These are phyloP conservation scores for Enteromius mattozi DNA, from an alignment of 2,797 vertebrate genomes.

Conservation along the genomic window DNA sequence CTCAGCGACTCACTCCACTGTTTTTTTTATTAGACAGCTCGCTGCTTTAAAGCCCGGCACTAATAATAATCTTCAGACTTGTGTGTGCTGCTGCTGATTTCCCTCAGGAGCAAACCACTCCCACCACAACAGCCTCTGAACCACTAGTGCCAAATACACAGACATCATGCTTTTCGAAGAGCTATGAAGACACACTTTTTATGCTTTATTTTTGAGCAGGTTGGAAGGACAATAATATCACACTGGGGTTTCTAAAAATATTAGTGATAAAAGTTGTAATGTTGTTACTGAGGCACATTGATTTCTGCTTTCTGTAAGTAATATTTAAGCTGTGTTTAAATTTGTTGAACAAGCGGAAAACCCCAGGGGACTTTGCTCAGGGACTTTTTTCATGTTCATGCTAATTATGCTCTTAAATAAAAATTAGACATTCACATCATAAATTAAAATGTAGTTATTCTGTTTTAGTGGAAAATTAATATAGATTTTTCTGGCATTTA, in stretches of 20 bases:
- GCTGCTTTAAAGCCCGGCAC: conserved; percentile 25
- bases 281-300: background rate
- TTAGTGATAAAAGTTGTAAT: background rate
- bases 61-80: conserved; percentile 28
- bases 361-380: conserved; percentile 1
- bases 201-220: background rate
- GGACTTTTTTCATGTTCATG: background rate
- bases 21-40: conserved; percentile 42
- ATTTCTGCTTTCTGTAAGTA: conserved; percentile 15
- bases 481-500: background rate
- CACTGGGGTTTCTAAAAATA: conserved; percentile 2
- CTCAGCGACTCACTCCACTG: conserved; percentile 28
- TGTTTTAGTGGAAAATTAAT: background rate
- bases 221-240: background rate
- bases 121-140: conserved; percentile 22
- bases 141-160: conserved; percentile 2
- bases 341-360: conserved; percentile 10
- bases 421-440: background rate
- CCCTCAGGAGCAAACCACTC: conserved; percentile 33
- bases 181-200: background rate
- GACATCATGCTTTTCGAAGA: background rate
- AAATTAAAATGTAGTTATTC: background rate
- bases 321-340: conserved; percentile 7
- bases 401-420: background rate
- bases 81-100: conserved; percentile 30